Evolutionary conservation across 2,888 invertebrate genomes (phyloP).

Genomic region (Syritta pipiens): DNA sequence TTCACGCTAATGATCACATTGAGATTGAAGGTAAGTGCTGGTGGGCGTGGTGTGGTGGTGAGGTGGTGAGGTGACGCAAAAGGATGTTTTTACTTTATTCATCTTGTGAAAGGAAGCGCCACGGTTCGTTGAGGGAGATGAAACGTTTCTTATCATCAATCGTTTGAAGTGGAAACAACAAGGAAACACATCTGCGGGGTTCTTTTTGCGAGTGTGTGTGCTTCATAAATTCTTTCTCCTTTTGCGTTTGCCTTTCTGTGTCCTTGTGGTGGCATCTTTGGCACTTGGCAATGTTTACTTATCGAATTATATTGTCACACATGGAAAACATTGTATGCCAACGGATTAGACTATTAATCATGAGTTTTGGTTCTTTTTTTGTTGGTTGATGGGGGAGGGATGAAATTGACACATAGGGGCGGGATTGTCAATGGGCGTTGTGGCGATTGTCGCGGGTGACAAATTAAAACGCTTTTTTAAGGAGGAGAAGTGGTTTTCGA

Average conservation of each 20-base stretch:
- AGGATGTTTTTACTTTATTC: conserved; percentile 33
- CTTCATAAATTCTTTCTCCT: conserved; percentile 14
- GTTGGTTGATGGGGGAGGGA: conserved; percentile 1
- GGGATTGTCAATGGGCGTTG: not conserved
- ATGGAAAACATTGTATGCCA: conserved; percentile 34
- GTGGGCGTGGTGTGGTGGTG: not conserved
- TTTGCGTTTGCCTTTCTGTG: conserved; percentile 16
- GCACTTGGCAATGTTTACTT: conserved; percentile 46
- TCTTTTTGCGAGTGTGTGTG: not conserved
- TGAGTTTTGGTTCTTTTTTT: conserved; percentile 17
- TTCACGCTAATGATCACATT: conserved; percentile 78
- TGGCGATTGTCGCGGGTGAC: conserved; percentile 19
- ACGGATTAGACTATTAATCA: conserved; percentile 42
- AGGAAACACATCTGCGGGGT: not conserved
- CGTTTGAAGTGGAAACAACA: conserved; percentile 48
- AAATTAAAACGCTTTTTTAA: conserved; percentile 19
- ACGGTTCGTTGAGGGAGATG: conserved; percentile 51
- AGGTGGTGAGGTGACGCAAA: not conserved
- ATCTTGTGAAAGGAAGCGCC: conserved; percentile 26
- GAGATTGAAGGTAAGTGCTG: conserved; percentile 75
- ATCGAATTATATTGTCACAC: conserved; percentile 49
- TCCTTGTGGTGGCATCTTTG: conserved; percentile 29
- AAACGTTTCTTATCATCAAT: conserved; percentile 52
- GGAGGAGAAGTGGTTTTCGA: too few relatives aligned
- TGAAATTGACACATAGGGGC: conserved; percentile 6